These are phyloP conservation scores for Callyntrura sp. DNA, from an alignment of 2,888 invertebrate species.

Conservation along the genomic window DNA sequence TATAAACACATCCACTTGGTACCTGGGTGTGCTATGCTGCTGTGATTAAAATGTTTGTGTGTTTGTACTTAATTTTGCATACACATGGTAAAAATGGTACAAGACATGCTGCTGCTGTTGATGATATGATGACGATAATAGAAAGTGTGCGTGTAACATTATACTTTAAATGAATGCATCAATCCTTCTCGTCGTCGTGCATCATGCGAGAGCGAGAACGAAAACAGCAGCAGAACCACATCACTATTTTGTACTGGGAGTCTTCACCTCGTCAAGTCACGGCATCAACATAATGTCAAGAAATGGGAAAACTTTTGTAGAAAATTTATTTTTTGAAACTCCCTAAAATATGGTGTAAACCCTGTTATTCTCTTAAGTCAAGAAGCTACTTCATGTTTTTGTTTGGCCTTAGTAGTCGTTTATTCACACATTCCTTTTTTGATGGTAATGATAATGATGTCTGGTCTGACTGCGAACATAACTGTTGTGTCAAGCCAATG, in stretches of 20 bases:
- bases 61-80: too few relatives aligned
- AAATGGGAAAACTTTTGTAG: slow-evolving; percentile 29
- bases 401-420: slow-evolving; percentile 29
- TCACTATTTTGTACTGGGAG: slow-evolving; percentile 41
- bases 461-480: slow-evolving; percentile 40
- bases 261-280: slow-evolving; percentile 46
- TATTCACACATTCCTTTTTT: slow-evolving; percentile 62
- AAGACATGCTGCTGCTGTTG: too few relatives aligned
- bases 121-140: neutral
- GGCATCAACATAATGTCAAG: neutral
- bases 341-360: slow-evolving; percentile 51
- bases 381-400: slow-evolving; percentile 43
- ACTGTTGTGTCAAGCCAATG: slow-evolving; percentile 58
- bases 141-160: slow-evolving; percentile 57
- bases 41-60: too few relatives aligned
- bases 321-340: slow-evolving; percentile 16
- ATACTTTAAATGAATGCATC: slow-evolving; percentile 31
- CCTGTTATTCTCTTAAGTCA: slow-evolving; percentile 49
- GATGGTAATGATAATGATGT: slow-evolving; percentile 58
- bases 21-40: too few relatives aligned
- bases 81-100: too few relatives aligned
- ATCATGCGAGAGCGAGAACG: neutral
- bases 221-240: neutral
- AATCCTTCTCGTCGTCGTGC: slow-evolving; percentile 22
- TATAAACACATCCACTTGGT: too few relatives aligned